Conservation (phyloP, 2,113 vertebrate species). For the Catharus bicknelli region DNA sequence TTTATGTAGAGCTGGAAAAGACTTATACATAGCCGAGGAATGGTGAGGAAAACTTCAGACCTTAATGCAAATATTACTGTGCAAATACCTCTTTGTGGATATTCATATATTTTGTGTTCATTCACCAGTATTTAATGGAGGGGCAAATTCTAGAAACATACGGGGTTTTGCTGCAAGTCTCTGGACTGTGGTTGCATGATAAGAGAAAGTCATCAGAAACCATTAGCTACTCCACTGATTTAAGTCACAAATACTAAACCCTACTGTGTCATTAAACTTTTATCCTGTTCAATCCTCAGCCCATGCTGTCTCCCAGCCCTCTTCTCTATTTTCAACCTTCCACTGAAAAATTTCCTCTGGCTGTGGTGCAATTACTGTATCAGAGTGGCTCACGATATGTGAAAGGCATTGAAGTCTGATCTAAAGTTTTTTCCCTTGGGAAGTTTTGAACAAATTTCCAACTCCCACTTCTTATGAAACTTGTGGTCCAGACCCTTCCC, state of each 20-base stretch:
- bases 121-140: not conserved
- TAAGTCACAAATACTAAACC: not conserved
- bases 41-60: not conserved
- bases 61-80: not conserved
- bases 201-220: not conserved
- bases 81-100: not conserved
- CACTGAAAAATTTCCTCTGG: rapidly evolving
- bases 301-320: not conserved
- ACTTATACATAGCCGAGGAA: not conserved
- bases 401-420: not conserved
- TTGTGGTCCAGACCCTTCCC: not conserved
- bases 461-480: not conserved
- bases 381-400: rapidly evolving
- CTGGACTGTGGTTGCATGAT: not conserved
- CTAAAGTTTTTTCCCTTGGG: not conserved
- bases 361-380: not conserved
- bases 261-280: not conserved
- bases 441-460: not conserved
- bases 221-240: not conserved
- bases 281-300: not conserved
- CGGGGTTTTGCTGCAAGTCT: not conserved
- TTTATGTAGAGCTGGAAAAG: not conserved
- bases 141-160: not conserved
- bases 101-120: not conserved
- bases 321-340: not conserved